Base-by-base conservation (phyloP, 2,797 vertebrate genomes). In the Bradypus variegatus region DNA sequence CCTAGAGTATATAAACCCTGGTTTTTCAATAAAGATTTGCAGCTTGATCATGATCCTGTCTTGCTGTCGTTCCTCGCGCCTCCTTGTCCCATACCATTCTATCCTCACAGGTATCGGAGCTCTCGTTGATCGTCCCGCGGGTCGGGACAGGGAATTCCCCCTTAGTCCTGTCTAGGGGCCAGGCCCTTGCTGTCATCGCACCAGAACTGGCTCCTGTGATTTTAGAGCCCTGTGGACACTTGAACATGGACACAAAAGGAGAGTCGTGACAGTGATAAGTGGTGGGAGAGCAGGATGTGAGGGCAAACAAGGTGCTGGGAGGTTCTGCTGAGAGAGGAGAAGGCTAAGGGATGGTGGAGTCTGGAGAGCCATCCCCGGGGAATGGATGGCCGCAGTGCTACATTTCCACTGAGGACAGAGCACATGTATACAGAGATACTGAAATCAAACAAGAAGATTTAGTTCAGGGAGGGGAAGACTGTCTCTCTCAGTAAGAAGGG, bases 401-500 rank as follows among this genome's bases (percentile, higher is more conserved):
- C 13, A 13, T 33, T 78, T 76, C 62, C 50, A 15, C 0, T 0
- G 33, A 77, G 93, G 29, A 50, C 21, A 31, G 45, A 72, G 33
- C n/a, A 33, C 33, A 50, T 3, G 38, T 75, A 60, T 23, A 64
- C 48, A 33, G 38, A 62, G 21, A 62, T 70, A 21, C 1, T 84
- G 88, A 77, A 72, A 23, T 23, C 6, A 79, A 62, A 45, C 8
- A 33, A 55, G 33, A 58, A 76, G 78, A n/a, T 55, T 89, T 41
- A 31, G 91, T 50, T 83, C 72, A 83, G 29, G 86, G 38, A n/a
- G 80, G 64, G 64, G 73, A 87, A 93, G 83, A 75, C 73, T 2
- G 14, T 33, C 81, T 93, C 60, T 88, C 31, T 86, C 11, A 31
- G 86, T 86, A 55, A 88, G 82, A 89, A 89, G 67, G 77, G 88